phyloP scores from a whole-genome alignment of 2,797 vertebrate species.

The Molothrus ater region DNA sequence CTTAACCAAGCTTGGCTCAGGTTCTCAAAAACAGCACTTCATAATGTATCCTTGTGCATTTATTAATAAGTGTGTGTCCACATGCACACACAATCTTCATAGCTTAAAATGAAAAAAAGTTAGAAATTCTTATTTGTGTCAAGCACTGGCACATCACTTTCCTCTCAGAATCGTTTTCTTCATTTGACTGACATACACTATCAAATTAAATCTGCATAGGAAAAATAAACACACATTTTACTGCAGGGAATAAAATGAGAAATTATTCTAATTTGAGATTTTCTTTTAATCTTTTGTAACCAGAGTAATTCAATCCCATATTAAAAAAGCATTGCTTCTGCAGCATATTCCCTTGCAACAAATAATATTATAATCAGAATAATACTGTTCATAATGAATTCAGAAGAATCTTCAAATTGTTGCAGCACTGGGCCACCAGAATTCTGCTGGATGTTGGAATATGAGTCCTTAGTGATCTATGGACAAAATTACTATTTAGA shows the following conservation, averaged over 20 bases:
- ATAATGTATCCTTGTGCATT: background rate
- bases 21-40: background rate
- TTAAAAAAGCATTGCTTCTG: background rate
- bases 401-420: background rate
- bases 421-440: background rate
- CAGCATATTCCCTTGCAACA: background rate
- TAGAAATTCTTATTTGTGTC: background rate
- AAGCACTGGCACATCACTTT: background rate
- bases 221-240: slow-evolving; percentile 6
- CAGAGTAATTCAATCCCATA: background rate
- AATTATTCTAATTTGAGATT: background rate
- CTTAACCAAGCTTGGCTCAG: background rate
- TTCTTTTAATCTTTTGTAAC: background rate
- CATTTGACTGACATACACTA: background rate
- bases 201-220: background rate
- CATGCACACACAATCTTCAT: background rate
- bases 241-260: background rate
- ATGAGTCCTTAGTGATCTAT: background rate
- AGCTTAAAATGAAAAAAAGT: background rate
- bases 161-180: background rate
- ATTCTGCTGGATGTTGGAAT: background rate
- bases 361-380: background rate
- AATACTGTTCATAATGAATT: background rate
- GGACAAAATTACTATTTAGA: background rate
- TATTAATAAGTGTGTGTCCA: background rate